Conservation (phyloP, 2,113 vertebrate species). For the Cinclus cinclus region DNA sequence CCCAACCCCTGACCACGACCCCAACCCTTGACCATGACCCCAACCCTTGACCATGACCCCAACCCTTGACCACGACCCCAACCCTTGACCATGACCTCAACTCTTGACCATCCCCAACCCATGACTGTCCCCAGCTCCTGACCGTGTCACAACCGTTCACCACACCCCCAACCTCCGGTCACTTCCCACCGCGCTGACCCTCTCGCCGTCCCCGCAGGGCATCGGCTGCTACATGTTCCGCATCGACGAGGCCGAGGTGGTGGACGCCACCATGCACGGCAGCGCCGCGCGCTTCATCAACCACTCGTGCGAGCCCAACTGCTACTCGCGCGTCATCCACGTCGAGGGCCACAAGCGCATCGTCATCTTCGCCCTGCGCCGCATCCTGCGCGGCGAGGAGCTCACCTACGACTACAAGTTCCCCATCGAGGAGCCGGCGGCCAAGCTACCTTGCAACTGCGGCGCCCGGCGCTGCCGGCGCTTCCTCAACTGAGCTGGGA, state of each 20-base stretch:
- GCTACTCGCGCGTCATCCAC: constrained; percentile 1
- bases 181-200: not conserved
- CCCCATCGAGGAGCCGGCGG: not conserved
- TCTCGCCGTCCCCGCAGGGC: not conserved
- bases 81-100: too few relatives aligned
- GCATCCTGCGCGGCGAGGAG: constrained; percentile 4
- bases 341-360: not conserved
- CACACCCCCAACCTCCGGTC: not conserved
- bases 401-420: constrained; percentile 26
- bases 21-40: too few relatives aligned
- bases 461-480: not conserved
- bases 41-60: too few relatives aligned
- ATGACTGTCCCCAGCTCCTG: too few relatives aligned
- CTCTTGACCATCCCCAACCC: too few relatives aligned
- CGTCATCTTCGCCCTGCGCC: constrained; percentile 12
- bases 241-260: too few relatives aligned
- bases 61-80: too few relatives aligned
- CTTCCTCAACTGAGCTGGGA: not conserved
- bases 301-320: not conserved
- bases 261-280: too few relatives aligned
- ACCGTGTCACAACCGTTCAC: too few relatives aligned
- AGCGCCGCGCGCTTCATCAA: too few relatives aligned
- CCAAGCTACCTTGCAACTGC: not conserved
- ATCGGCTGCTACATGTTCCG: too few relatives aligned
- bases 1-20: too few relatives aligned